These are phyloP conservation scores for Petrolisthes cinctipes DNA, from an alignment of 2,888 invertebrate species.

Conservation along the genomic window DNA sequence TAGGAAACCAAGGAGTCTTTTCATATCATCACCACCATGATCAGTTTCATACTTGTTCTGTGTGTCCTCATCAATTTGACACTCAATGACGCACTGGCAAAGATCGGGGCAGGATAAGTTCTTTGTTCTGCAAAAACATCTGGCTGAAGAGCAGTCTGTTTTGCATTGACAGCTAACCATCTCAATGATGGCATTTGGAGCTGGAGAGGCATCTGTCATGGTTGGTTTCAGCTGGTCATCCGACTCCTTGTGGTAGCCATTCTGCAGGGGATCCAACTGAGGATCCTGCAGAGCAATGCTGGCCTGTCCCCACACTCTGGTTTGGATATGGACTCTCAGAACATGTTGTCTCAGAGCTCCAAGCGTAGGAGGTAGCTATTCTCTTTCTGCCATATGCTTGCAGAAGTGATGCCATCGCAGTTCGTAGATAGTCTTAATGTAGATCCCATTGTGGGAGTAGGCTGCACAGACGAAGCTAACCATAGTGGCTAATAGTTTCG, in stretches of 20 bases:
- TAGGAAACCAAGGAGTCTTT: constrained; percentile 34
- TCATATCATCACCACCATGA: constrained; percentile 39
- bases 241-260: constrained; percentile 35
- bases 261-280: constrained; percentile 38
- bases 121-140: constrained; percentile 41
- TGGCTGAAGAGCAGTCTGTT: constrained; percentile 50
- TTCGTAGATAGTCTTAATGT: constrained; percentile 31
- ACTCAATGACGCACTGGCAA: constrained; percentile 47
- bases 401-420: constrained; percentile 36
- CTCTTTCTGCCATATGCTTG: constrained; percentile 38
- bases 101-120: constrained; percentile 37
- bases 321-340: constrained; percentile 37
- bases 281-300: constrained; percentile 32
- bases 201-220: constrained; percentile 31
- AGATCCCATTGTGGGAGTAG: constrained; percentile 24
- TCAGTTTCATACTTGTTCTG: constrained; percentile 46
- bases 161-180: constrained; percentile 37
- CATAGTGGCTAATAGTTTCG: constrained; percentile 27
- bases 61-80: constrained; percentile 46
- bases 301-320: constrained; percentile 39
- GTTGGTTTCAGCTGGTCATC: constrained; percentile 34
- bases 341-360: constrained; percentile 30
- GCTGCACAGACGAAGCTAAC: constrained; percentile 31
- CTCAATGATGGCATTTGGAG: constrained; percentile 41
- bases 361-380: constrained; percentile 26